These are phyloP conservation scores for Xenentodon cancila DNA, from an alignment of 2,797 vertebrate species.

Conservation along the genomic window DNA sequence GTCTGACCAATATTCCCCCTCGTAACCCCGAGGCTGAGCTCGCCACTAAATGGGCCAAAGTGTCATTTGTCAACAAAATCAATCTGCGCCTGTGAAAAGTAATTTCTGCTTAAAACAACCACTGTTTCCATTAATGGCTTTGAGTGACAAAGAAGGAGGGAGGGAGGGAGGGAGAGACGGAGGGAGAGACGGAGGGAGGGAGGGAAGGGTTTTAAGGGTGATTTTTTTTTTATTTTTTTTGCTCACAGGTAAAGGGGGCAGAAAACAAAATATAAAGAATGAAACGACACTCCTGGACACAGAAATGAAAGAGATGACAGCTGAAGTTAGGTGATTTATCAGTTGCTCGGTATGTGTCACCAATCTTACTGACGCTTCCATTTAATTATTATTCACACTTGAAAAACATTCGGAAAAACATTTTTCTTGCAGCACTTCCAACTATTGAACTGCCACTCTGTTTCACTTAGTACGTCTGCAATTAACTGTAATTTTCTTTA, in stretches of 20 bases:
- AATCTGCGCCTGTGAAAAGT: constrained; percentile 47
- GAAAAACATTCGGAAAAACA: no score
- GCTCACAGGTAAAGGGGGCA: constrained; percentile 17
- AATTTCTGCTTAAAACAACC: constrained; percentile 43
- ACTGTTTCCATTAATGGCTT: constrained; percentile 43
- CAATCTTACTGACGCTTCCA: neutral
- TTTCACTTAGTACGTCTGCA: no score
- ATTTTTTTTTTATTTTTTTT: constrained; percentile 9
- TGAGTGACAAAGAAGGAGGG: constrained; percentile 3
- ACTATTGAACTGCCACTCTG: no score
- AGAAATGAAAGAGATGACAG: constrained; percentile 1
- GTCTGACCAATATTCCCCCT: neutral
- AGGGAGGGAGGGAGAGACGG: neutral
- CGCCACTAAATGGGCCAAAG: constrained; percentile 28
- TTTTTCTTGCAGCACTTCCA: no score
- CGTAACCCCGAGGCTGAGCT: constrained; percentile 18
- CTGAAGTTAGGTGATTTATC: neutral
- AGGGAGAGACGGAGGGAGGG: no score
- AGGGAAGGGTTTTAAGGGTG: neutral
- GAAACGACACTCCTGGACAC: neutral
- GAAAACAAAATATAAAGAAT: constrained; percentile 10
- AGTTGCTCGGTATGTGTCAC: neutral
- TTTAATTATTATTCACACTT: no score
- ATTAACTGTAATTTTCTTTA: no score
- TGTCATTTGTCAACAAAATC: constrained; percentile 59